phyloP scores from a whole-genome alignment of 37 sponge, comb jelly and placozoan species.

The Halichondria panicea region DNA sequence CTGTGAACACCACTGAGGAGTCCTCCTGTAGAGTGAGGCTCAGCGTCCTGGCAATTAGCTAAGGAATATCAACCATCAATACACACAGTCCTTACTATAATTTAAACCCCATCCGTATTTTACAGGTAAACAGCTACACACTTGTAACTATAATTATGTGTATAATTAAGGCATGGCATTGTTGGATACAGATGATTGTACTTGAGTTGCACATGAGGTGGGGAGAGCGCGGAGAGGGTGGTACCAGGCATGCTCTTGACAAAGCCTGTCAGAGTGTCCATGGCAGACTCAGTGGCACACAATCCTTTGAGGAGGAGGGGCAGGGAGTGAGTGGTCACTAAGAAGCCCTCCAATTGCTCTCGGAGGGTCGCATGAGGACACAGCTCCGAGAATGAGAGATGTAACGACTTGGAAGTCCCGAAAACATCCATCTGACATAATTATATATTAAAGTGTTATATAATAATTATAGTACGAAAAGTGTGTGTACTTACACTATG shows the following conservation, averaged over 20 bases:
- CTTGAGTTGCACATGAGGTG: conserved; percentile 43
- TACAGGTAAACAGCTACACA: background rate
- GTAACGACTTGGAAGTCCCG: background rate
- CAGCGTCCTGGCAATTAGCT: background rate
- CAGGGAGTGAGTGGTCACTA: conserved; percentile 21
- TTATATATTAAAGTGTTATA: background rate
- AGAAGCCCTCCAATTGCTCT: conserved; percentile 11
- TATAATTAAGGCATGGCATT: background rate
- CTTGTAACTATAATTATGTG: background rate
- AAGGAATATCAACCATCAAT: too few relatives aligned
- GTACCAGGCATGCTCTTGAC: background rate
- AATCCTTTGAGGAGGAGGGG: conserved; percentile 54
- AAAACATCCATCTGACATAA: conserved; percentile 2
- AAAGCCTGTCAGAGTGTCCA: conserved; percentile 7
- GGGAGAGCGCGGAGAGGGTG: conserved; percentile 7
- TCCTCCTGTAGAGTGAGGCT: conserved; percentile 4
- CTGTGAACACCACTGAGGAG: conserved; percentile 9
- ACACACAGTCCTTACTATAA: too few relatives aligned
- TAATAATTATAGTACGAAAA: background rate
- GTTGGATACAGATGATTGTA: conserved; percentile 52
- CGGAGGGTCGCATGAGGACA: conserved; percentile 20
- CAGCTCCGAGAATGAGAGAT: conserved; percentile 8
- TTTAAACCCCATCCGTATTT: too few relatives aligned
- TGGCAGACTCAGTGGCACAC: conserved; percentile 16
- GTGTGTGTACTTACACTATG: conserved; percentile 7